A percentile compares a stretch with the other conserved stretches of the same genome.
Conservation (phyloP, 2,113 vertebrate species). For the Neogale vison region DNA sequence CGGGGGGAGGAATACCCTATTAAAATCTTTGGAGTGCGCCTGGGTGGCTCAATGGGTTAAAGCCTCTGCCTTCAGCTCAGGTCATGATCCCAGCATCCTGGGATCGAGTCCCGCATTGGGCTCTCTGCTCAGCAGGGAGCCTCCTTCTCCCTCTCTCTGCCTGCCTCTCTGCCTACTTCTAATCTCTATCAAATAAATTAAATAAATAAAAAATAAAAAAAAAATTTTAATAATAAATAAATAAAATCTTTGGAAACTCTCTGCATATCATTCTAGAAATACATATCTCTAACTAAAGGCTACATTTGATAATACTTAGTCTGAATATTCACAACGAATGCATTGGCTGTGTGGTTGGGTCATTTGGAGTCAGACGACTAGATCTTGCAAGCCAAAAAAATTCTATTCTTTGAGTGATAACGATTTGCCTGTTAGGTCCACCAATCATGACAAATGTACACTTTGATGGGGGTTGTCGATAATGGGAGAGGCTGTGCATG, state of each 20-base stretch:
- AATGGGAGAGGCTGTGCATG: background rate
- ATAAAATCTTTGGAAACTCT: slow-evolving; percentile 32
- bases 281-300: background rate
- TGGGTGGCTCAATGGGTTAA: too few relatives aligned
- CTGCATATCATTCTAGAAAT: background rate
- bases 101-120: too few relatives aligned
- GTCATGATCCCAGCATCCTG: too few relatives aligned
- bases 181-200: too few relatives aligned
- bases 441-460: background rate
- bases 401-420: background rate
- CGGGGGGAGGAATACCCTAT: background rate
- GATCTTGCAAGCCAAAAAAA: background rate
- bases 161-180: too few relatives aligned
- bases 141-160: too few relatives aligned
- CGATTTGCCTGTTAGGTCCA: background rate
- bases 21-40: background rate
- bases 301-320: background rate
- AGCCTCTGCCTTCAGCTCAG: too few relatives aligned
- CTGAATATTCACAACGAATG: background rate
- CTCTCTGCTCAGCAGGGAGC: too few relatives aligned
- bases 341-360: background rate
- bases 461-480: background rate
- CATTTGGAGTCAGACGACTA: background rate
- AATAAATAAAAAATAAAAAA: too few relatives aligned
- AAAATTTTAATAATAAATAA: too few relatives aligned